phyloP scores from a whole-genome alignment of 2,797 vertebrate genomes.

The Spinus pinus region DNA sequence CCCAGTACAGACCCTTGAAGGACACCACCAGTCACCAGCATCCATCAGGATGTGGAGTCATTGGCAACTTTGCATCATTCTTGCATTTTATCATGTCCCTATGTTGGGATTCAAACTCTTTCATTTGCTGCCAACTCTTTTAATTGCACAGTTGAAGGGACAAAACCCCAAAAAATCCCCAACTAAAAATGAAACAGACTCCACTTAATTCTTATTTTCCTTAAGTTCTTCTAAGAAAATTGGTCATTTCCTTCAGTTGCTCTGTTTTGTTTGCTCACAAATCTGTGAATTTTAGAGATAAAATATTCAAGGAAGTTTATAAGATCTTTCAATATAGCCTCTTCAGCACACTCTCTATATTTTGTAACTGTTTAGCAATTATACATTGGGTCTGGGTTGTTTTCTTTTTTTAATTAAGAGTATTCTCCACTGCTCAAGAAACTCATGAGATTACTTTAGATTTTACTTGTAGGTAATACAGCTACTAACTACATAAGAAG shows the following conservation, averaged over 20 bases:
- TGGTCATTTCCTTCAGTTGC: not conserved
- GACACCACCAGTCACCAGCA: not conserved
- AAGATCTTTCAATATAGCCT: not conserved
- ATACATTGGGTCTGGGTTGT: not conserved
- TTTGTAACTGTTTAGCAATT: not conserved
- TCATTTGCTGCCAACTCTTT: not conserved
- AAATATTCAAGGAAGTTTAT: not conserved
- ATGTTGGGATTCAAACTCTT: not conserved
- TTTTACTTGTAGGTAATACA: conserved; percentile 37
- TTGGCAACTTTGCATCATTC: not conserved
- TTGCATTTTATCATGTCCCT: not conserved
- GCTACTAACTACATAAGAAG: conserved; percentile 6
- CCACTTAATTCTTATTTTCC: not conserved
- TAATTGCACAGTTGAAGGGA: not conserved
- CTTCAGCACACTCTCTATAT: not conserved
- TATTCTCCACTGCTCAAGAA: conserved; percentile 10
- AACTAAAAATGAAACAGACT: not conserved
- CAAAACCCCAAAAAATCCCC: not conserved
- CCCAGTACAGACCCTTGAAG: not conserved
- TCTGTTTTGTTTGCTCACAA: not conserved
- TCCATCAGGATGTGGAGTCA: not conserved
- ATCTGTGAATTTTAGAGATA: not conserved
- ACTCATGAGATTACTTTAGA: conserved; percentile 1
- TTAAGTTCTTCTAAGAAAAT: not conserved
- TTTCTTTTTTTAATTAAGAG: not conserved